These are phyloP conservation scores for Eupelmus urozonus DNA, from an alignment of 2,888 invertebrate species.

Conservation along the genomic window DNA sequence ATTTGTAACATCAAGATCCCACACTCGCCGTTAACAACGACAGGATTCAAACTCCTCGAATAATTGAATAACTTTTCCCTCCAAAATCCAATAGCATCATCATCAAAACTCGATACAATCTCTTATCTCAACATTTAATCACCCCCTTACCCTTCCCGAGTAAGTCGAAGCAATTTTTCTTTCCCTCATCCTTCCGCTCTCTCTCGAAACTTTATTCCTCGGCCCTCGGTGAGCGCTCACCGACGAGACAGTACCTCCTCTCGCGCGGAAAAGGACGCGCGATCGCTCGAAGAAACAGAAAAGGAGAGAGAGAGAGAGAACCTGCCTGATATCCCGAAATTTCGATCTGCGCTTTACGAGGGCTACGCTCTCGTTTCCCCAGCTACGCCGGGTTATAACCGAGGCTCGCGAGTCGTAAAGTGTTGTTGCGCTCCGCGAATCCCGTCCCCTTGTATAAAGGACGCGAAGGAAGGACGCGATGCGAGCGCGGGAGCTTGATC, in stretches of 20 bases:
- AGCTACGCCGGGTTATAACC: slow-evolving; percentile 38
- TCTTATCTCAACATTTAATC: too few species aligned
- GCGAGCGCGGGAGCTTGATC: slow-evolving; percentile 53
- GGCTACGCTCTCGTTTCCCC: slow-evolving; percentile 17
- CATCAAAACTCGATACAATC: too few species aligned
- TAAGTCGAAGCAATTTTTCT: too few species aligned
- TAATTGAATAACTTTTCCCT: too few species aligned
- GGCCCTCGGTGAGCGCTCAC: neutral
- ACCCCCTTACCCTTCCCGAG: too few species aligned
- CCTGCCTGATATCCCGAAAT: slow-evolving; percentile 52
- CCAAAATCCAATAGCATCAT: too few species aligned
- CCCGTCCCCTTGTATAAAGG: slow-evolving; percentile 49
- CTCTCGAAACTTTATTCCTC: slow-evolving; percentile 8
- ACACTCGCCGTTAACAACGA: too few species aligned
- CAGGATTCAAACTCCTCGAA: too few species aligned
- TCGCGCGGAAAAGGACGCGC: slow-evolving; percentile 21
- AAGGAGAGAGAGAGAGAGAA: slow-evolving; percentile 23
- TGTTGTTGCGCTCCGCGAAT: too few species aligned
- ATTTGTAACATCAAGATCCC: too few species aligned
- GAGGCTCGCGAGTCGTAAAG: slow-evolving; percentile 53
- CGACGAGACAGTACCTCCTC: neutral
- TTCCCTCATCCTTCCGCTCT: neutral
- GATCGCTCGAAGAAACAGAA: slow-evolving; percentile 17
- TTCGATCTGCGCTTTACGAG: slow-evolving; percentile 59
- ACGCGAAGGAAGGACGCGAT: too few species aligned